Evolutionary conservation across 2,797 vertebrate species (phyloP).

Genomic region (Heterohyrax brucei): DNA sequence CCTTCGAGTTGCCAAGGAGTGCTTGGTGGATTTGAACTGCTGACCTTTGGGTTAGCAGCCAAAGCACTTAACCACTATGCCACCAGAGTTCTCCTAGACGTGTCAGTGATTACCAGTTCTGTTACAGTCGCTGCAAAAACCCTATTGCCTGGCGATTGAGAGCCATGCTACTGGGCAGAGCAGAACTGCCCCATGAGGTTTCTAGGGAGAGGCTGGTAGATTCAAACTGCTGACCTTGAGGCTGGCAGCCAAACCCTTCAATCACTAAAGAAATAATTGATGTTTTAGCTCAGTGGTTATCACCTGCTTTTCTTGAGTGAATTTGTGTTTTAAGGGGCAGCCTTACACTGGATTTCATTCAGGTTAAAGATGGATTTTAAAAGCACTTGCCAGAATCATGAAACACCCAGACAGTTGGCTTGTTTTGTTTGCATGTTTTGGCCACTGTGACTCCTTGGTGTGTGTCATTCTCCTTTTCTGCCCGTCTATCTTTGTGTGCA

Average conservation of each 20-base stretch:
- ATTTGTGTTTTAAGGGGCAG: neutral
- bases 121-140: neutral
- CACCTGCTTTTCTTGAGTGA: neutral
- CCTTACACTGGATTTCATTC: neutral
- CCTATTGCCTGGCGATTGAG: too few relatives aligned
- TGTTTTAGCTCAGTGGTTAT: neutral
- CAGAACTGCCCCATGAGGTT: too few relatives aligned
- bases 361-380: conserved; percentile 40
- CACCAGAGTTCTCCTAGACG: too few relatives aligned
- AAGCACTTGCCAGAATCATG: neutral
- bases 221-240: too few relatives aligned
- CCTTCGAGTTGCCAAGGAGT: too few relatives aligned
- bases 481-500: neutral
- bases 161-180: too few relatives aligned
- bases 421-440: neutral
- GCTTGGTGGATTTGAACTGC: too few relatives aligned
- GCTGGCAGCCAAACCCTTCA: too few relatives aligned
- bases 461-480: conserved; percentile 28
- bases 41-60: too few relatives aligned
- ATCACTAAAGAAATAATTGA: neutral
- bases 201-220: too few relatives aligned
- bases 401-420: neutral
- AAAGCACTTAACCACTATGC: too few relatives aligned
- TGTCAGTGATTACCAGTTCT: neutral
- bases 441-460: neutral